Conservation (phyloP, 2,888 invertebrate genomes). For the Phania funesta region DNA sequence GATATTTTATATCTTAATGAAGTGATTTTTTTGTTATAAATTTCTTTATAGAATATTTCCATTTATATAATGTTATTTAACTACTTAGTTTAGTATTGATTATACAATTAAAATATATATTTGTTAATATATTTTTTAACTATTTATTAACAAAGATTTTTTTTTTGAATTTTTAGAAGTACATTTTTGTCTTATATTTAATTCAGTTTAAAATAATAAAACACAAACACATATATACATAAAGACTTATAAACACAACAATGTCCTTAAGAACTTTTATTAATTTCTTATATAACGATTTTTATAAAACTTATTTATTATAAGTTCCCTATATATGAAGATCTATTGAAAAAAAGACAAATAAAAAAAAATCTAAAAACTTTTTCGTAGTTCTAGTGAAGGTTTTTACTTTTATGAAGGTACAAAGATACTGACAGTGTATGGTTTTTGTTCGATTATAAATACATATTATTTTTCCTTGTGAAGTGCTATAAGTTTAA, state of each 20-base stretch:
- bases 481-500: slow-evolving; percentile 32
- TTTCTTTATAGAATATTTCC: neutral
- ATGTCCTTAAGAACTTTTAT: slow-evolving; percentile 39
- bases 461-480: slow-evolving; percentile 10
- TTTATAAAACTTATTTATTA: neutral
- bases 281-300: neutral
- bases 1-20: slow-evolving; percentile 65
- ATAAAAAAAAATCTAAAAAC: slow-evolving; percentile 28
- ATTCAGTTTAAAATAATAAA: neutral
- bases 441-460: slow-evolving; percentile 29
- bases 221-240: neutral
- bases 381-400: slow-evolving; percentile 59
- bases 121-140: slow-evolving; percentile 10
- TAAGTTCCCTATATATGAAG: slow-evolving; percentile 1
- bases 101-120: slow-evolving; percentile 9
- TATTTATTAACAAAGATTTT: neutral
- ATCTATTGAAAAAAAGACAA: slow-evolving; percentile 7
- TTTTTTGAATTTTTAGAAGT: no score
- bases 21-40: slow-evolving; percentile 31
- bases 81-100: slow-evolving; percentile 25
- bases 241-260: slow-evolving; percentile 49
- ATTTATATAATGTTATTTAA: neutral
- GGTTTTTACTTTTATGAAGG: slow-evolving; percentile 72
- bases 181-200: no score
- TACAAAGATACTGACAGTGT: slow-evolving; percentile 76